Conservation (phyloP, 2,113 vertebrate genomes). For the Galeopterus variegatus region DNA sequence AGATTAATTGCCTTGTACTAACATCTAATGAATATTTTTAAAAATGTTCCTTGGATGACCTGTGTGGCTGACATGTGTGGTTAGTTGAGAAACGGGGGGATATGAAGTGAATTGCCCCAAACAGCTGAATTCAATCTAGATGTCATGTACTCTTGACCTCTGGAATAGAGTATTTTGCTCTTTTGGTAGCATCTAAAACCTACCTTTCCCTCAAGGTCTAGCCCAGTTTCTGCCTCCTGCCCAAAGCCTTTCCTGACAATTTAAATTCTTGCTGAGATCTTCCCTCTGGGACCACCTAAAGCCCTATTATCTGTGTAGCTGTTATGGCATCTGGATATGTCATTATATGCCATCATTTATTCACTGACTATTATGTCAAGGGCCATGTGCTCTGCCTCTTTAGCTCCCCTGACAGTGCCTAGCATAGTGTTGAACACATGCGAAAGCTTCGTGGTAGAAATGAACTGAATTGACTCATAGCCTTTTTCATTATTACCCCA, state of each 20-base stretch:
- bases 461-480: background rate
- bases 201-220: background rate
- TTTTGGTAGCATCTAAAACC: background rate
- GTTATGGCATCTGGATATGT: background rate
- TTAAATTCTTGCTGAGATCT: background rate
- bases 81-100: background rate
- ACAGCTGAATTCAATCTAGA: slow-evolving; percentile 42
- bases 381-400: background rate
- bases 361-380: background rate
- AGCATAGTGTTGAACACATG: background rate
- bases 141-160: background rate
- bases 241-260: background rate
- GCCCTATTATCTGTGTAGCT: background rate
- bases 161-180: slow-evolving; percentile 6
- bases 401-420: background rate
- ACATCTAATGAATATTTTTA: slow-evolving; percentile 24
- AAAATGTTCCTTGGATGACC: slow-evolving; percentile 33
- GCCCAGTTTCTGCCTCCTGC: background rate
- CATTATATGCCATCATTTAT: background rate
- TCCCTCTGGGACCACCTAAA: background rate
- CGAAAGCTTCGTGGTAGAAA: background rate
- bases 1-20: slow-evolving; percentile 58
- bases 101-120: background rate
- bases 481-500: background rate
- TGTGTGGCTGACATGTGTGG: background rate